These are phyloP conservation scores for Nesogale talazaci DNA, from an alignment of 2,113 vertebrate species.

Conservation along the genomic window DNA sequence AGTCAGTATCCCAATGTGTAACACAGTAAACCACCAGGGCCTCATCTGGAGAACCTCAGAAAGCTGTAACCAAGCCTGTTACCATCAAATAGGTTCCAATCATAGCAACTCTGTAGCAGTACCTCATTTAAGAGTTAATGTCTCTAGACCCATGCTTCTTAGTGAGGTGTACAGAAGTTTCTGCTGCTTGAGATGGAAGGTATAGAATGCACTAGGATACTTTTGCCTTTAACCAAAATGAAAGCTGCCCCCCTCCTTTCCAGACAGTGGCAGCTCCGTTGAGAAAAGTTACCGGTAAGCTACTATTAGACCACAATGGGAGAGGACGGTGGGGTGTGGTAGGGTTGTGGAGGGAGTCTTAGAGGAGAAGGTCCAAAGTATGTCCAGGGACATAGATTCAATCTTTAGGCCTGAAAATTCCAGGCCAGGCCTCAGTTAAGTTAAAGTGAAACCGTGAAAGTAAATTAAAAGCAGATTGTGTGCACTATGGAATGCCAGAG, in stretches of 20 bases:
- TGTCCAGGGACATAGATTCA: not conserved
- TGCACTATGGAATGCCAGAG: not conserved
- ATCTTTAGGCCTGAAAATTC: not conserved
- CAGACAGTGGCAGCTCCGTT: not conserved
- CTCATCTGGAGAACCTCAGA: too few relatives aligned
- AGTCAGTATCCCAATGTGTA: too few relatives aligned
- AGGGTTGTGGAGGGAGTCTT: not conserved
- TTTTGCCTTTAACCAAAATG: not conserved
- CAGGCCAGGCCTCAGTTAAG: not conserved
- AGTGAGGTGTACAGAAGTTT: too few relatives aligned
- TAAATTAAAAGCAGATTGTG: not conserved
- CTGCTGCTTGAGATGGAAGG: too few relatives aligned
- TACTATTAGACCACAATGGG: not conserved
- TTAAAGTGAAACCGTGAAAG: constrained; percentile 28
- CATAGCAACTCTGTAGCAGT: too few relatives aligned
- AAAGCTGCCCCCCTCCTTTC: not conserved
- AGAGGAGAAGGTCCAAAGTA: not conserved
- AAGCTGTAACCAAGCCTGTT: too few relatives aligned
- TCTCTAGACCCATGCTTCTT: too few relatives aligned
- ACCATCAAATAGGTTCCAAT: too few relatives aligned
- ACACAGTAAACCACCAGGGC: too few relatives aligned
- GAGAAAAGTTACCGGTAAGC: not conserved
- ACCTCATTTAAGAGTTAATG: too few relatives aligned
- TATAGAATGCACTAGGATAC: too few relatives aligned
- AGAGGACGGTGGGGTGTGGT: not conserved